Conservation (phyloP, 2,113 vertebrate genomes). For the Peucedramus taeniatus region DNA sequence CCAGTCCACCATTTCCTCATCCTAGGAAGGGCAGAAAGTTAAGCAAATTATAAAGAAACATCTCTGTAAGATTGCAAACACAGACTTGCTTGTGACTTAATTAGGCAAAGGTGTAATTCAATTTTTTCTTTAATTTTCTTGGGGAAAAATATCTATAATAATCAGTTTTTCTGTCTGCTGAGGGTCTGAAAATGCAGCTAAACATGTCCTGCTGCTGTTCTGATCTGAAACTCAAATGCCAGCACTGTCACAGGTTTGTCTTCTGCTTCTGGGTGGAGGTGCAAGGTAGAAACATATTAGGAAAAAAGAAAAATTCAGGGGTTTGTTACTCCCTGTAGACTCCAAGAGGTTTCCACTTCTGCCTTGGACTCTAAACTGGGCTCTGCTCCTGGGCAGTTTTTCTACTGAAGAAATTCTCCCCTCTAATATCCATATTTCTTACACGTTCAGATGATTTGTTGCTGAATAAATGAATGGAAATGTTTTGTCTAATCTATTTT, state of each 20-base stretch:
- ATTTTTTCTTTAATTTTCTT: not conserved
- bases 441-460: not conserved
- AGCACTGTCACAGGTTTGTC: not conserved
- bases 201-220: not conserved
- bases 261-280: not conserved
- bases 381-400: not conserved
- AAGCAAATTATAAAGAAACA: not conserved
- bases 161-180: not conserved
- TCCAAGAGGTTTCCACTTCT: not conserved
- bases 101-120: not conserved
- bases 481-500: not conserved
- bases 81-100: not conserved
- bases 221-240: not conserved
- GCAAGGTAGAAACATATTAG: not conserved
- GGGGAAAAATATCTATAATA: not conserved
- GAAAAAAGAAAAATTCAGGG: not conserved
- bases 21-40: not conserved
- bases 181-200: not conserved
- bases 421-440: not conserved
- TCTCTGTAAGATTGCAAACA: not conserved
- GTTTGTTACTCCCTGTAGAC: not conserved
- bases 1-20: not conserved
- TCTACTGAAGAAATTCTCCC: not conserved
- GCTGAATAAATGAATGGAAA: not conserved
- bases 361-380: too few species aligned